Conservation (phyloP, 2,888 invertebrate genomes). For the Eumerus sabulonum region DNA sequence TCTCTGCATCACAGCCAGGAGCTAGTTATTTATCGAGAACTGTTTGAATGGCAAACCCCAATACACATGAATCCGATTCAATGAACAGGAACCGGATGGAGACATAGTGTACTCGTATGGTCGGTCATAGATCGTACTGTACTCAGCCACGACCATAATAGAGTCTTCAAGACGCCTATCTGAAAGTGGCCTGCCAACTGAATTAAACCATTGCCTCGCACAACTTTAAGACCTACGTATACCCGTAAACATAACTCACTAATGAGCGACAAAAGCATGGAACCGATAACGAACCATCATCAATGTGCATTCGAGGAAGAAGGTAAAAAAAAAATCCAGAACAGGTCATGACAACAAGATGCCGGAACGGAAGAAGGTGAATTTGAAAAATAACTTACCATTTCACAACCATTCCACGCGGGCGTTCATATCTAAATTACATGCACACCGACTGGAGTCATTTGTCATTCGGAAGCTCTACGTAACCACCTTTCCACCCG, state of each 20-base stretch:
- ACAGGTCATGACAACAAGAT: constrained; percentile 48
- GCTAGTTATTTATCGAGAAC: constrained; percentile 61
- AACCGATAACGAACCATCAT: constrained; percentile 17
- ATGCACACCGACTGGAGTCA: constrained; percentile 71
- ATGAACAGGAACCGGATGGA: constrained; percentile 49
- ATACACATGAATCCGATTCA: constrained; percentile 6
- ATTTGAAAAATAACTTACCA: constrained; percentile 70
- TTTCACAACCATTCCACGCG: constrained; percentile 55
- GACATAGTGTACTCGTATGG: constrained; percentile 37
- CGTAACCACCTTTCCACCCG: constrained; percentile 11
- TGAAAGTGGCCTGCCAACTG: too few species aligned
- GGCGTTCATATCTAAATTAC: constrained; percentile 71
- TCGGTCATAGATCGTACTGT: too few species aligned
- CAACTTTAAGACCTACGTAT: too few species aligned
- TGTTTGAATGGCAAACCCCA: constrained; percentile 56
- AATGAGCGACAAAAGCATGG: constrained; percentile 34
- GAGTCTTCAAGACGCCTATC: constrained; percentile 5
- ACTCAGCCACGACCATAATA: constrained; percentile 8
- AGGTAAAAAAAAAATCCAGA: constrained; percentile 30
- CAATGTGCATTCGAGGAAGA: constrained; percentile 35
- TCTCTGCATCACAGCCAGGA: constrained; percentile 36
- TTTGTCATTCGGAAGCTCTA: constrained; percentile 69
- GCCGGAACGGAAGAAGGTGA: constrained; percentile 50
- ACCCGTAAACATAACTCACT: background rate
- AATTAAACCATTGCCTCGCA: too few species aligned